Evolutionary conservation across 1,140 invertebrate genomes (phyloP).

Genomic region (Aphis craccivora): DNA sequence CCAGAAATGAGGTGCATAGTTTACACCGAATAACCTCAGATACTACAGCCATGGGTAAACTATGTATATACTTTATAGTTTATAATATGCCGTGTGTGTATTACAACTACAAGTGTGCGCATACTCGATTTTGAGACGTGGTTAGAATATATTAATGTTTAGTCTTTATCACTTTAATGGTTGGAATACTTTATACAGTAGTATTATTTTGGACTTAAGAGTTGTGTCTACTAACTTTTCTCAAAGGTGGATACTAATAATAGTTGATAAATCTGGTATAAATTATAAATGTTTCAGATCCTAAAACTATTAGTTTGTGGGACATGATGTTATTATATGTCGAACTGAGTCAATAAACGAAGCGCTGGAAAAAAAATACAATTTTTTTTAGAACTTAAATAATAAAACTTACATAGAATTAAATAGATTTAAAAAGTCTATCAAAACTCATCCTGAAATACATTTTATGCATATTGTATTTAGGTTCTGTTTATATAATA

Average conservation of each 20-base stretch:
- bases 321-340: background rate
- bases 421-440: background rate
- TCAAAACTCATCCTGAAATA: background rate
- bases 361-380: background rate
- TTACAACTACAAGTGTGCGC: background rate
- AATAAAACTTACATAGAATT: background rate
- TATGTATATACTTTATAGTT: background rate
- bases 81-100: background rate
- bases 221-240: background rate
- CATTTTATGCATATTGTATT: background rate
- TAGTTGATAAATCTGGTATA: background rate
- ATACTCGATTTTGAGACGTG: background rate
- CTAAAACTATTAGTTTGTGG: background rate
- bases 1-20: background rate
- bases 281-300: background rate
- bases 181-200: background rate
- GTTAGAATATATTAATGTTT: background rate
- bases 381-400: background rate
- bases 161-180: background rate
- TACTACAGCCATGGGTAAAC: background rate
- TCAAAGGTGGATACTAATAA: background rate
- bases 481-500: background rate
- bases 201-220: background rate
- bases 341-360: background rate
- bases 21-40: background rate